Evolutionary conservation across 1,140 invertebrate genomes (phyloP).

Genomic region (Bilobella aurantiaca): DNA sequence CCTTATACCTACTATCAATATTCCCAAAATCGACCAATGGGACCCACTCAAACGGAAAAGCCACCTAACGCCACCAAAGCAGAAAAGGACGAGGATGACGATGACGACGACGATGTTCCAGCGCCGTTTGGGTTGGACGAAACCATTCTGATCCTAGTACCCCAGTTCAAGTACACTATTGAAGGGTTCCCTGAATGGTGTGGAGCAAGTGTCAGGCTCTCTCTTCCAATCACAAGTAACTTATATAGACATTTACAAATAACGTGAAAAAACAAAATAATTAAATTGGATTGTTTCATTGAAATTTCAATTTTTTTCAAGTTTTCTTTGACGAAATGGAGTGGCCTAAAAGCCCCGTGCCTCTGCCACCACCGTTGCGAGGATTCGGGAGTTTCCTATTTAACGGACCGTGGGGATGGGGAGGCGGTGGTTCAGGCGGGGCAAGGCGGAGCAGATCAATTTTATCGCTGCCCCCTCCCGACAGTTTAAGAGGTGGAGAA

Average conservation of each 20-base stretch:
- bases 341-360: constrained; percentile 8
- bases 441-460: constrained; percentile 13
- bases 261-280: neutral
- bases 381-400: neutral
- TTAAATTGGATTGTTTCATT: neutral
- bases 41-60: neutral
- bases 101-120: neutral
- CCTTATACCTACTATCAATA: neutral
- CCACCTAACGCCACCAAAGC: neutral
- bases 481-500: constrained; percentile 10
- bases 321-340: constrained; percentile 31
- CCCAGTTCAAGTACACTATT: constrained; percentile 23
- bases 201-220: constrained; percentile 16
- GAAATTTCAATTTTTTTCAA: constrained; percentile 11
- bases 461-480: constrained; percentile 12
- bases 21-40: constrained; percentile 14
- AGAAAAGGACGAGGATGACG: neutral
- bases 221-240: constrained; percentile 27
- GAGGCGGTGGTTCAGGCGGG: too few relatives aligned
- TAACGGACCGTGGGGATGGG: neutral
- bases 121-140: constrained; percentile 27
- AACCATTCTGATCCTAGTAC: constrained; percentile 26
- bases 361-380: constrained; percentile 4
- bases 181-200: constrained; percentile 17
- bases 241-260: neutral